phyloP scores from a whole-genome alignment of 2,797 vertebrate species.

The Gallinago nigripennis region DNA sequence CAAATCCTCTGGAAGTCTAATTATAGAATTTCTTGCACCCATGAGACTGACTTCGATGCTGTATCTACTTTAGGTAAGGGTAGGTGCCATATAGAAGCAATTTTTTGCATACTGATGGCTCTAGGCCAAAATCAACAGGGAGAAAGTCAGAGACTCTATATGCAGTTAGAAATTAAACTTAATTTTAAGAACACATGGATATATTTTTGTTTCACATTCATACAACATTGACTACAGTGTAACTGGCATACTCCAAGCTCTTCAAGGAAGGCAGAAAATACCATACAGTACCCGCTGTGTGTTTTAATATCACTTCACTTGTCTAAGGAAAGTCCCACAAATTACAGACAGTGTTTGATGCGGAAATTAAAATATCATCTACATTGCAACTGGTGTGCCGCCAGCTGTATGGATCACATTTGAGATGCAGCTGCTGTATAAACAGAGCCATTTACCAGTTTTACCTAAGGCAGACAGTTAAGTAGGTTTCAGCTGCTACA shows the following conservation, averaged over 20 bases:
- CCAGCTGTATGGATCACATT: slow-evolving; percentile 55
- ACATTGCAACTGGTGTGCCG: slow-evolving; percentile 12
- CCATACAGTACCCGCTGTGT: background rate
- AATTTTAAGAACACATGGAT: slow-evolving; percentile 39
- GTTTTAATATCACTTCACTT: slow-evolving; percentile 31
- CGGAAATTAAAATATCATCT: slow-evolving; percentile 63
- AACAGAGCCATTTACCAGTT: slow-evolving; percentile 54
- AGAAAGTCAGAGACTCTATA: slow-evolving; percentile 13
- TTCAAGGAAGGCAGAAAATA: slow-evolving; percentile 18
- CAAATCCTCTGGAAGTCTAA: slow-evolving; percentile 6
- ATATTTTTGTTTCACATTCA: slow-evolving; percentile 34
- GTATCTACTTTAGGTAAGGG: slow-evolving; percentile 16
- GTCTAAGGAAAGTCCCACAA: slow-evolving; percentile 48
- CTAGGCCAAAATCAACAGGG: slow-evolving; percentile 42
- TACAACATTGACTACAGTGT: slow-evolving; percentile 26
- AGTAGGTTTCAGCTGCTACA: slow-evolving; percentile 59
- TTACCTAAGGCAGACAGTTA: slow-evolving; percentile 46
- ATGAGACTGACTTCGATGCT: background rate
- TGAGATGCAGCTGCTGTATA: slow-evolving; percentile 58
- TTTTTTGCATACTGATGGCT: slow-evolving; percentile 42
- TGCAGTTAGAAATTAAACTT: slow-evolving; percentile 30
- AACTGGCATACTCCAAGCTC: background rate
- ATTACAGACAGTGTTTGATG: slow-evolving; percentile 39
- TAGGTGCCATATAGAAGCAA: background rate
- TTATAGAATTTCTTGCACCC: background rate